Evolutionary conservation across 2,113 vertebrate species (phyloP).

Genomic region (Oncorhynchus tshawytscha): DNA sequence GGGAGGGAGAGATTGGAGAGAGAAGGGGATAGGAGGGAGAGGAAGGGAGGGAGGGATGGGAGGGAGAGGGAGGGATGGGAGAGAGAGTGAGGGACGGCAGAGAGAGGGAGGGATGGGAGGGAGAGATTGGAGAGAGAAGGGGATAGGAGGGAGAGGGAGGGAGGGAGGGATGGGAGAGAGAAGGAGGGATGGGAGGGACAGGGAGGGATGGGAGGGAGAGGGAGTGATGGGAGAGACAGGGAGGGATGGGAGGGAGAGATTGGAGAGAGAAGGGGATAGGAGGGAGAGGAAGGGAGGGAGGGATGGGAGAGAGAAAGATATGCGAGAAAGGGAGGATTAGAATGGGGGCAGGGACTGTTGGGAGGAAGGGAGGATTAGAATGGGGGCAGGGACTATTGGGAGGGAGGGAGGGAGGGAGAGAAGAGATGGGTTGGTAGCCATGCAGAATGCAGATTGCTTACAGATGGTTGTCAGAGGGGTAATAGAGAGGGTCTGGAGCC

Average conservation of each 20-base stretch:
- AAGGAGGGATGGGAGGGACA: too few relatives aligned
- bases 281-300: constrained; percentile 8
- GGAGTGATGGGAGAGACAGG: neutral
- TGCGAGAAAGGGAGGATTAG: neutral
- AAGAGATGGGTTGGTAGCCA: constrained; percentile 55
- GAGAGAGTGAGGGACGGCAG: neutral
- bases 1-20: neutral
- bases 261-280: neutral
- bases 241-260: neutral
- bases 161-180: neutral
- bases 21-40: too few relatives aligned
- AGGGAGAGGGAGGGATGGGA: neutral
- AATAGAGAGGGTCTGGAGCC: constrained; percentile 16
- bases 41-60: too few relatives aligned
- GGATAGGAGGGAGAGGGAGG: neutral
- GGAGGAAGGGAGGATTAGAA: neutral
- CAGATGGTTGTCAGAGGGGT: constrained; percentile 66
- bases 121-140: neutral
- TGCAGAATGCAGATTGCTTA: constrained; percentile 65
- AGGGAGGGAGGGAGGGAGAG: constrained; percentile 10
- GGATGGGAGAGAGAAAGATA: neutral
- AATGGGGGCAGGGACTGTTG: neutral
- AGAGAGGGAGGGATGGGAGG: neutral
- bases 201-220: neutral
- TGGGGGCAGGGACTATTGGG: neutral